Evolutionary conservation across 2,113 vertebrate species (phyloP).

Genomic region (Leptocoma aspasia): DNA sequence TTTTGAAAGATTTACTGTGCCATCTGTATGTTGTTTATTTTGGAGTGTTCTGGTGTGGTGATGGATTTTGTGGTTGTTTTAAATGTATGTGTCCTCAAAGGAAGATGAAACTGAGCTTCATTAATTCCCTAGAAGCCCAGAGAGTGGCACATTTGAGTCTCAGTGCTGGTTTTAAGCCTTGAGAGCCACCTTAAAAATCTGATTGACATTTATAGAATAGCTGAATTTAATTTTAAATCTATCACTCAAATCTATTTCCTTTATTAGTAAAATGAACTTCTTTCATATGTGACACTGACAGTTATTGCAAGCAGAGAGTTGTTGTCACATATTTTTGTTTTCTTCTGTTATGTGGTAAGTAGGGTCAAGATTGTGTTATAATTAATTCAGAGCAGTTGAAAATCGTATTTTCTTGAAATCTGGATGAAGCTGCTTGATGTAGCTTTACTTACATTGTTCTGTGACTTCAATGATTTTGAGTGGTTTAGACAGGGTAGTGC

Average conservation of each 20-base stretch:
- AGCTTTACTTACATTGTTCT: not conserved
- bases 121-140: not conserved
- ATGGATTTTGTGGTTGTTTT: constrained; percentile 14
- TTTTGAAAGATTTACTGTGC: not conserved
- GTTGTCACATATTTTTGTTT: constrained; percentile 32
- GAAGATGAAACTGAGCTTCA: not conserved
- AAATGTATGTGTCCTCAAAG: not conserved
- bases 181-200: constrained; percentile 16
- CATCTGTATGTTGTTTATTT: not conserved
- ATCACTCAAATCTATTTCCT: not conserved
- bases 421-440: not conserved
- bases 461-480: not conserved
- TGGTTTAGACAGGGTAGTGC: not conserved
- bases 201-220: constrained; percentile 1
- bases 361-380: constrained; percentile 13
- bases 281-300: not conserved
- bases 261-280: constrained; percentile 25
- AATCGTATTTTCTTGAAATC: not conserved
- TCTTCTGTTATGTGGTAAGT: not conserved
- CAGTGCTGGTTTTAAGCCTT: not conserved
- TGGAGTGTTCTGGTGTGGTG: not conserved
- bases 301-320: not conserved
- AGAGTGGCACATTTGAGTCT: not conserved
- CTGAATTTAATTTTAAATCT: constrained; percentile 21
- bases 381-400: constrained; percentile 14